Evolutionary conservation across 2,113 vertebrate genomes (phyloP), one percentile per base, ranked within the genome.

Genomic region (Gnathonemus longibarbis): DNA sequence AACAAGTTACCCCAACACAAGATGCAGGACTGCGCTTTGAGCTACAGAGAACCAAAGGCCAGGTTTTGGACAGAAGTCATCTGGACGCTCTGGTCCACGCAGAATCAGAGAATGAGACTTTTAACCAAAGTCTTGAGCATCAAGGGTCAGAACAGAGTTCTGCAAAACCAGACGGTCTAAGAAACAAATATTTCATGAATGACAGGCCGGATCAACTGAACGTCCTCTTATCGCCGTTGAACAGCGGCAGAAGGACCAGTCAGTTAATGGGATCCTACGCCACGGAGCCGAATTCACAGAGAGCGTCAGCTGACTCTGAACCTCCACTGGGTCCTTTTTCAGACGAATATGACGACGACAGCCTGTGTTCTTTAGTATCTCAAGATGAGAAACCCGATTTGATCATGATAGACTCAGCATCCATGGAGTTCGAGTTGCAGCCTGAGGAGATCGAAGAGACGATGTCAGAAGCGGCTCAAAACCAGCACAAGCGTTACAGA

Each of bases 261-360:
- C 94, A 94, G 50, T 93, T 94, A 0, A 93, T 94, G 85, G 95
- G 95, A 87, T 95, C 94, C 0, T 94, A 93, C 0, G 93, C 94
- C 11, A 92, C 95, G 0, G 94, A 95, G 88, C 93, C 93, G 27
- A 94, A 94, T 50, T 95, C 94, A 11, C 91, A 89, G 88, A 90
- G 91, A 0, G 94, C 93, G 45, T 62, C 91, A 0, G 93, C 93
- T 17, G 91, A 92, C 5, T 70, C 93, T 0, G 93, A 94, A 0
- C 31, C 91, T 0, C 90, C 91, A 1, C 77, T 58, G 11, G 52
- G 9, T 5, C 52, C 80, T 3, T 53, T 42, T 19, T 31, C 53
- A 48, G 52, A 89, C 7, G 77, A 84, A 27, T 27, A 35, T 84
- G 31, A 50, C 9, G 80, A 39, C 8, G 58, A 48, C 39, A 46